Conservation (phyloP, 1,140 invertebrate species). For the Prorops nasuta region DNA sequence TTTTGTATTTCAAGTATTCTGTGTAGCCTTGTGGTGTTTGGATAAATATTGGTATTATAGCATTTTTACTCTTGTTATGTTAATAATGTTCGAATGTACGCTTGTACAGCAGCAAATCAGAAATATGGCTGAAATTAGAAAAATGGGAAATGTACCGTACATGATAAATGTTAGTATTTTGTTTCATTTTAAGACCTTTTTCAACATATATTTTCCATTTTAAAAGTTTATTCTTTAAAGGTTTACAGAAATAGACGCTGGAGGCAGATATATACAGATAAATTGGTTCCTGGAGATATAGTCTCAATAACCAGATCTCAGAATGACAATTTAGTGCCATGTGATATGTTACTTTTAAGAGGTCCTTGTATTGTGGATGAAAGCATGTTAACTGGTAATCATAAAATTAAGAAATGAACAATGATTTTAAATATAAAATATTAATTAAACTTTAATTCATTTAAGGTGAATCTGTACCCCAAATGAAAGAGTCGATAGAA, state of each 20-base stretch:
- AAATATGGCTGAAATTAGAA: constrained; percentile 99
- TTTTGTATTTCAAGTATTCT: constrained; percentile 93
- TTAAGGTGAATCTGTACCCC: constrained; percentile 91
- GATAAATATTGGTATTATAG: constrained; percentile 99
- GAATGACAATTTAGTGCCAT: constrained; percentile 92
- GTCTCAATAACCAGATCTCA: constrained; percentile 88
- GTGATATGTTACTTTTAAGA: constrained; percentile 91
- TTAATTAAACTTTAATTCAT: neutral
- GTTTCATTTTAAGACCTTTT: neutral
- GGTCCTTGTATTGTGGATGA: constrained; percentile 97
- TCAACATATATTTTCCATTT: neutral
- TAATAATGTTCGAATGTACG: constrained; percentile 97
- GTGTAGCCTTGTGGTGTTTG: constrained; percentile 96
- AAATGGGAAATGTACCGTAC: constrained; percentile 99
- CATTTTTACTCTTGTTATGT: constrained; percentile 96
- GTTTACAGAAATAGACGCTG: constrained; percentile 93
- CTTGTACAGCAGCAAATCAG: constrained; percentile 96
- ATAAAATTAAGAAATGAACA: constrained; percentile 3
- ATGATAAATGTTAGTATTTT: constrained; percentile 67
- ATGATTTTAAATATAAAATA: neutral
- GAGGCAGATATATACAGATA: constrained; percentile 82
- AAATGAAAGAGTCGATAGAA: constrained; percentile 98
- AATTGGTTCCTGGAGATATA: constrained; percentile 94
- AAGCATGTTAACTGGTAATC: constrained; percentile 90
- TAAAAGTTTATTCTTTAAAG: constrained; percentile 50